Conservation (phyloP, 2,113 vertebrate genomes). For the Xiphophorus hellerii region DNA sequence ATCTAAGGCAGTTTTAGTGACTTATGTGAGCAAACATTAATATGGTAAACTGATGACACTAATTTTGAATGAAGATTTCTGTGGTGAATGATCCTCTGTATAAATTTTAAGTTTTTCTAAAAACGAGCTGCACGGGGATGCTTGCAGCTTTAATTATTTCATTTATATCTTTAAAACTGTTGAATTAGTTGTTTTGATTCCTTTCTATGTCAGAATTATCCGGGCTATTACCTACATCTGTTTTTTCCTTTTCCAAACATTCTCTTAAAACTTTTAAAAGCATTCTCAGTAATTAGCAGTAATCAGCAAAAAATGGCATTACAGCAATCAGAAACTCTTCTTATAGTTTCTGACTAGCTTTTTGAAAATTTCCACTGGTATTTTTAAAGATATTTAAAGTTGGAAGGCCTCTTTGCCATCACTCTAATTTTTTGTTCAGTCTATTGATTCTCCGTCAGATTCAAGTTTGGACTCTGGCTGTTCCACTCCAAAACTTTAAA, state of each 20-base stretch:
- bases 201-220: background rate
- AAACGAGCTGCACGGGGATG: too few species aligned
- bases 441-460: background rate
- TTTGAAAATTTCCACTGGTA: background rate
- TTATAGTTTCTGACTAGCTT: background rate
- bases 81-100: too few species aligned
- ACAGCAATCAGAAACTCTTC: background rate
- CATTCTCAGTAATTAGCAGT: background rate
- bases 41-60: too few species aligned
- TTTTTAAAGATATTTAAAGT: background rate
- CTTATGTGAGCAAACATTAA: too few species aligned
- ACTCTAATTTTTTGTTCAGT: background rate
- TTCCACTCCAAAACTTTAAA: background rate
- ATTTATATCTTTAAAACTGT: background rate
- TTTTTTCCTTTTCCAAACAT: background rate
- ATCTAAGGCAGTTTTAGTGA: too few species aligned
- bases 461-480: background rate
- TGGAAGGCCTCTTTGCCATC: background rate
- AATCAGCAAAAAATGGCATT: background rate
- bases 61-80: too few species aligned
- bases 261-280: background rate
- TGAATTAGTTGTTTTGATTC: background rate
- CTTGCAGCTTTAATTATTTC: too few species aligned
- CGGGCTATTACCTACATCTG: background rate
- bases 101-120: too few species aligned